A percentile compares a stretch with the other conserved stretches of the same genome.
Conservation (phyloP, 2,113 vertebrate genomes). For the Albula goreensis region DNA sequence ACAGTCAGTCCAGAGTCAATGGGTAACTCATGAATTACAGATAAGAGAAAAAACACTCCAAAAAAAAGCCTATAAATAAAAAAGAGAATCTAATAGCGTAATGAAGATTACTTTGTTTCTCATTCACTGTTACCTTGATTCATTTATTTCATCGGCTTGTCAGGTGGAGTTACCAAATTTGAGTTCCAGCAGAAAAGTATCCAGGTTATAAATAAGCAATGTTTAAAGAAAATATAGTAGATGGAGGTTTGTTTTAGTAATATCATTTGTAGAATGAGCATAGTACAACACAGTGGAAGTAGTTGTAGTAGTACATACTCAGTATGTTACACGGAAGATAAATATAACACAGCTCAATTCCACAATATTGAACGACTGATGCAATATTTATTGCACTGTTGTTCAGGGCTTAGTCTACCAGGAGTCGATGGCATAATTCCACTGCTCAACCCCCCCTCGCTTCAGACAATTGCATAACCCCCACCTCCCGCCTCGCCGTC, state of each 20-base stretch:
- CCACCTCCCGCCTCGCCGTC: conserved; percentile 21
- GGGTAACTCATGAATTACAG: too few relatives aligned
- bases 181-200: neutral
- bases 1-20: too few relatives aligned
- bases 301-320: neutral
- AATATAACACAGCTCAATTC: neutral
- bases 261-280: too few relatives aligned
- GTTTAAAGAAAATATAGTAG: too few relatives aligned
- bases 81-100: too few relatives aligned
- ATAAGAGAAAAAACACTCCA: too few relatives aligned
- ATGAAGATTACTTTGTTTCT: too few relatives aligned
- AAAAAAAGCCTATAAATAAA: too few relatives aligned
- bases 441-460: conserved; percentile 55
- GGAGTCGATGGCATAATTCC: conserved; percentile 47
- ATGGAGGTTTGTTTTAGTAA: too few relatives aligned
- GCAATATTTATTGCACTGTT: conserved; percentile 40
- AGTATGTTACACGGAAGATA: neutral
- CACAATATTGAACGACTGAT: conserved; percentile 13
- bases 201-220: too few relatives aligned
- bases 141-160: too few relatives aligned
- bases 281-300: neutral
- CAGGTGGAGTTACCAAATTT: neutral
- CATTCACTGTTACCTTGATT: too few relatives aligned
- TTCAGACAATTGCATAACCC: conserved; percentile 72
- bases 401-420: conserved; percentile 36